A percentile compares a stretch with the other conserved stretches of the same genome.
Conservation (phyloP, 2,888 invertebrate genomes). For the Pyrgus malvae region DNA sequence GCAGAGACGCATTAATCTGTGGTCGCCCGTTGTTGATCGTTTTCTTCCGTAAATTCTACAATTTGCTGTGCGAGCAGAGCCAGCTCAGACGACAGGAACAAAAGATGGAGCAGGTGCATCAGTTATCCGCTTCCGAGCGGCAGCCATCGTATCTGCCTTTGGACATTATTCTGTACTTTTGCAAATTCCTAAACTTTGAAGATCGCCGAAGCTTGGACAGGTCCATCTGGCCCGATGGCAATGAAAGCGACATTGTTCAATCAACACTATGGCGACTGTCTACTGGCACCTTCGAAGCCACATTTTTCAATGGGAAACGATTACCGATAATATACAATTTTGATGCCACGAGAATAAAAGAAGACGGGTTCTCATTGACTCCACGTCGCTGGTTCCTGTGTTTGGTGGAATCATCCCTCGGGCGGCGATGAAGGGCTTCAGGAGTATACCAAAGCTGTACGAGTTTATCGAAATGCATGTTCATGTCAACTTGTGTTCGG, state of each 20-base stretch:
- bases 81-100: no score
- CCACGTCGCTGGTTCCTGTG: not conserved
- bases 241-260: no score
- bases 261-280: no score
- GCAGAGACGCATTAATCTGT: no score
- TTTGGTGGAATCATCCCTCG: not conserved
- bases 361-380: not conserved
- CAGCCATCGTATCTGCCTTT: slow-evolving; percentile 1
- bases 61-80: no score
- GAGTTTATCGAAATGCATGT: not conserved
- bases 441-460: not conserved
- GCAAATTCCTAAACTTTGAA: not conserved
- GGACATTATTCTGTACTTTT: not conserved
- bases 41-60: no score
- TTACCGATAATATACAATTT: not conserved
- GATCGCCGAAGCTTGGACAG: not conserved
- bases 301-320: slow-evolving; percentile 1
- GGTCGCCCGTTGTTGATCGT: no score
- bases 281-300: not conserved
- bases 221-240: no score
- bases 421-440: not conserved
- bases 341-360: not conserved
- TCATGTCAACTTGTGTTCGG: not conserved
- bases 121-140: no score
- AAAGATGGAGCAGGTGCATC: no score